Base-by-base conservation (phyloP, 2,797 vertebrate species). In the Rhabdomys pumilio region DNA sequence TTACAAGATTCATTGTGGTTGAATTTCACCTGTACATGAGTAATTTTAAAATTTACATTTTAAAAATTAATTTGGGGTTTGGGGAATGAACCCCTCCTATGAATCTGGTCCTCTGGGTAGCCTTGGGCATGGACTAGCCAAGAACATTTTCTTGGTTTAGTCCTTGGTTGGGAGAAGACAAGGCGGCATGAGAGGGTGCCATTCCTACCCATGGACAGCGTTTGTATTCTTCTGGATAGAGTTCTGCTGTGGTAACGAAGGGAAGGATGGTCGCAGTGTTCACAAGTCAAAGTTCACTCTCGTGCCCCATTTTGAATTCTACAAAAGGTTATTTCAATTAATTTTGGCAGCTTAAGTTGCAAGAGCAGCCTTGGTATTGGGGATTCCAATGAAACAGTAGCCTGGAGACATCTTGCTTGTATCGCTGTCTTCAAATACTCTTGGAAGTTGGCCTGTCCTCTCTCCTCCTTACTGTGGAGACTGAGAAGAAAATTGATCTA, bases 341-440 rank as follows among this genome's bases (percentile, higher is more conserved):
- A 90, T 98, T 98, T 98, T 98, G 98, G 97, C 97, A 97, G 96
- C 93, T 97, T 97, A 96, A 96, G 93, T 93, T 98, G 97, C 98
- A 94, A 97, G 97, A 96, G 96, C n/a, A 94, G 94, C 95, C 93
- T 97, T 97, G 95, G 96, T 95, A 98, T 81, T 97, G 95, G 95
- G 81, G 91, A 96, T 96, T 94, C 77, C 98, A 98, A 93, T 97
- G 97, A 98, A 98, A 98, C 38, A 93, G 86, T 98, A 97, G 97
- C 97, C 95, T 98, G 79, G 96, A 94, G 95, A 95, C 92, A 97
- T 98, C 95, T 85, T 97, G 90, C 0, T 8, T 97, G 90, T 95
- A 65, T 94, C 76, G 94, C 86, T 97, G 98, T 97, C 98, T 97
- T 97, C 97, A 73, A 2, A 63, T 97, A 76, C 92, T 97, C 59